Base-by-base conservation (phyloP, 2,113 vertebrate species). In the Ginglymostoma cirratum region DNA sequence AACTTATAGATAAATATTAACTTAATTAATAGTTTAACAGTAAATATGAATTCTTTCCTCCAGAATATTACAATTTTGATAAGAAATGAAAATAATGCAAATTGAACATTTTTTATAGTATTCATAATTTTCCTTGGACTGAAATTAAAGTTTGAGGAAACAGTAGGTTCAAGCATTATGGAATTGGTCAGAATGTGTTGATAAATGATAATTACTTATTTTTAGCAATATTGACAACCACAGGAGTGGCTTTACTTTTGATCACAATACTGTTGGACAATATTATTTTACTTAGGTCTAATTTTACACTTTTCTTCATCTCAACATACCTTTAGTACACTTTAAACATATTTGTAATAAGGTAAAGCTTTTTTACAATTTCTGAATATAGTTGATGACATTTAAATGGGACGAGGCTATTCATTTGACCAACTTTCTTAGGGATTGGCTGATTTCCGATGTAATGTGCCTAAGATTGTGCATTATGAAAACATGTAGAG, bases 81-180 rank as follows among this genome's bases (percentile, higher is more conserved):
- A 72, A 67, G 45, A 52, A 95, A 52, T 52, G 15, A 45, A 45
- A 45, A 45, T 42, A 95, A 95, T 76, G 38, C 52, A 52, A 0
- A n/a, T 34, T 30, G 87, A 65, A n/a, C 38, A 23, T 94, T 94
- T 7, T 27, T 45, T 19, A 72, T 61, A 76, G 2, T 0, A 76
- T 72, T 45, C 69, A 72, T 70, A 52, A 72, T 95, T 48, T 95
- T 72, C 45, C 34, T 66, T n/a, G 17, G 34, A 34, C 89, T 93
- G 38, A 38, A 38, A 92, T 38, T 21, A 34, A 17, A 21, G 5
- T 34, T 65, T 65, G 27, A 92, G 6, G 89, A 61, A 66, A 92
- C n/a, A 92, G 66, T 92, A 66, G 89, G 55, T 66, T 92, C 89
- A 92, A 92, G 89, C 15, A 38, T 92, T 38, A 15, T 92, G 89